phyloP scores from a whole-genome alignment of 2,888 invertebrate genomes.

The Uropetala carovei region DNA sequence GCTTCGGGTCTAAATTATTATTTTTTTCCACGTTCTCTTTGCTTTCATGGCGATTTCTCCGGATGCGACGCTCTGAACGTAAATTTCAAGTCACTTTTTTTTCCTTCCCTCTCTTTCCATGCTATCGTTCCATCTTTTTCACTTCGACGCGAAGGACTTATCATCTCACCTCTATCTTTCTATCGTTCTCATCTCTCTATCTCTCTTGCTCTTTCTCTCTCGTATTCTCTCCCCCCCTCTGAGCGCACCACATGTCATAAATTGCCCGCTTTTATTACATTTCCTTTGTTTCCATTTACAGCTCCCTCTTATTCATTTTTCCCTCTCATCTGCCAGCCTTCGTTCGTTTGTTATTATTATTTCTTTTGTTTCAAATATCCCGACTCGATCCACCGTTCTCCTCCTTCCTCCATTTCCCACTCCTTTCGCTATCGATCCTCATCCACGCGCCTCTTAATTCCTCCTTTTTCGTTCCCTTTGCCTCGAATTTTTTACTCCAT shows the following conservation, averaged over 20 bases:
- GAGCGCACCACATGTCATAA: not conserved
- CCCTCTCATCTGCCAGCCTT: constrained; percentile 4
- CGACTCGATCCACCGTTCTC: not conserved
- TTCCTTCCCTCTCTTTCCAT: too few species aligned
- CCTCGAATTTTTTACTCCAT: too few species aligned
- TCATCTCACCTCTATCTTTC: not conserved
- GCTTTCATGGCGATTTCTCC: not conserved
- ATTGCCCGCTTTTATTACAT: constrained; percentile 19
- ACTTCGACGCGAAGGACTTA: too few species aligned
- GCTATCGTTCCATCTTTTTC: too few species aligned
- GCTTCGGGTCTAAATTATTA: not conserved
- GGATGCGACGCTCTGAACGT: not conserved
- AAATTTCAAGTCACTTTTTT: constrained; percentile 13
- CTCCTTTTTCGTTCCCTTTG: too few species aligned
- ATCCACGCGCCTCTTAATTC: too few species aligned
- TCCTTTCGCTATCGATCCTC: too few species aligned
- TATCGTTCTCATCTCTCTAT: not conserved
- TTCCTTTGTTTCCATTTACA: constrained; percentile 14
- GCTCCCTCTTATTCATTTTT: constrained; percentile 32
- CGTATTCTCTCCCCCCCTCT: not conserved
- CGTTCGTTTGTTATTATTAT: not conserved
- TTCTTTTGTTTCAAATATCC: not conserved
- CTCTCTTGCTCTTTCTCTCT: not conserved
- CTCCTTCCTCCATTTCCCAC: not conserved
- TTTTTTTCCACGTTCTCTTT: not conserved